Conservation (phyloP, 2,888 invertebrate species). For the Venustoraphidia nigricollis region DNA sequence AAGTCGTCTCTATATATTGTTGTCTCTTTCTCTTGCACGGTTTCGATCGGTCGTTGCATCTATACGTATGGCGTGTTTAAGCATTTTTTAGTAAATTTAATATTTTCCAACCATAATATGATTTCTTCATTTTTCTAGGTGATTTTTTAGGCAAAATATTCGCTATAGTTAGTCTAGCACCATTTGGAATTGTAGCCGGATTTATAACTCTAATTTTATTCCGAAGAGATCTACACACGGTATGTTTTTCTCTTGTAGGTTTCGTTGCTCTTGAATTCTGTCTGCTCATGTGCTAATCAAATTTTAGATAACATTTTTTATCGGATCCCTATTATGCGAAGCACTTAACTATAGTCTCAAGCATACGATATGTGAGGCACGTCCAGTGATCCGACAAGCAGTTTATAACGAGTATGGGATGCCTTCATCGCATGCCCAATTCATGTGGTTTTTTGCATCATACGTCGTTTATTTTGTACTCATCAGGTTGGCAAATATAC, state of each 20-base stretch:
- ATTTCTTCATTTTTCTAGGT: slow-evolving; percentile 40
- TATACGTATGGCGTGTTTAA: too few relatives aligned
- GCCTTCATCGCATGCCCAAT: slow-evolving; percentile 86
- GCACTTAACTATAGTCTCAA: slow-evolving; percentile 64
- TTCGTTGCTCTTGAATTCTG: background rate
- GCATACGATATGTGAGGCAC: slow-evolving; percentile 62
- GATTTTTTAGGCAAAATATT: slow-evolving; percentile 69
- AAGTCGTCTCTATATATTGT: slow-evolving; percentile 1
- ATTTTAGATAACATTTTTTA: slow-evolving; percentile 69
- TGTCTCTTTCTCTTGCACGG: background rate
- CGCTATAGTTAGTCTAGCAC: slow-evolving; percentile 67
- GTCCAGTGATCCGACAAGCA: slow-evolving; percentile 54
- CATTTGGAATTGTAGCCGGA: slow-evolving; percentile 68
- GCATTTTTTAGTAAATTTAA: slow-evolving; percentile 2
- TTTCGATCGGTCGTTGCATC: too few relatives aligned
- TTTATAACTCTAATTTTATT: slow-evolving; percentile 74
- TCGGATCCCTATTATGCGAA: slow-evolving; percentile 66
- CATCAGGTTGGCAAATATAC: slow-evolving; percentile 48
- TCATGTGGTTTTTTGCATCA: slow-evolving; percentile 79
- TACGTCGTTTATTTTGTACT: slow-evolving; percentile 75
- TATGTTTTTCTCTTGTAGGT: slow-evolving; percentile 23
- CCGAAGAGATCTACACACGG: slow-evolving; percentile 82
- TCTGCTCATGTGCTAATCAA: slow-evolving; percentile 5
- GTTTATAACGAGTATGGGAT: slow-evolving; percentile 69
- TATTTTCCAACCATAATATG: slow-evolving; percentile 5